Percentiles rank a stretch among this genome's conserved stretches.
Conservation (phyloP, 2,113 vertebrate genomes). For the Trematocara unimaculatum region DNA sequence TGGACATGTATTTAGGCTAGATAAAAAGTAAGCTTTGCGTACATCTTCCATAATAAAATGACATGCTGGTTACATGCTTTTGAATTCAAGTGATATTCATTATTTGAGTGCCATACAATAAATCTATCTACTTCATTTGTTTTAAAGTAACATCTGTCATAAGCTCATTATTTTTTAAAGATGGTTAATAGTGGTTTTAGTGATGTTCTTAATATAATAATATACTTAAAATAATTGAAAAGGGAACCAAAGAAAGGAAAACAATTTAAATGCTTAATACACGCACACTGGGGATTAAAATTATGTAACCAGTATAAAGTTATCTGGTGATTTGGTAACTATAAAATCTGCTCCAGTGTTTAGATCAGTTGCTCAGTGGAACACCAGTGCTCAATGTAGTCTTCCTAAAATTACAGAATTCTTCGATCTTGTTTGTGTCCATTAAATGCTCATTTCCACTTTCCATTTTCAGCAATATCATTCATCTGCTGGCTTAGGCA, state of each 20-base stretch:
- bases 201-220: background rate
- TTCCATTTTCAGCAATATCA: background rate
- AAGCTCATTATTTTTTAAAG: background rate
- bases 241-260: background rate
- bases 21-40: background rate
- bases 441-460: background rate
- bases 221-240: background rate
- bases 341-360: background rate
- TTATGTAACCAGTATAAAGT: background rate
- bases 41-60: background rate
- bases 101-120: background rate
- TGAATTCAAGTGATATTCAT: background rate
- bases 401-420: background rate
- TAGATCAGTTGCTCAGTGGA: background rate
- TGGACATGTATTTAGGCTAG: background rate
- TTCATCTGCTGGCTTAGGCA: background rate
- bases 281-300: background rate
- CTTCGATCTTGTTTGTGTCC: background rate
- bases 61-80: background rate
- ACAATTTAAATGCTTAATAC: background rate
- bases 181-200: background rate
- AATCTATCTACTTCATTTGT: background rate
- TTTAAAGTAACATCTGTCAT: background rate
- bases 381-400: background rate
- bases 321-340: background rate